Percentiles rank a stretch among this genome's conserved stretches.
Conservation (phyloP, 2,113 vertebrate species). For the Cichladusa arquata region DNA sequence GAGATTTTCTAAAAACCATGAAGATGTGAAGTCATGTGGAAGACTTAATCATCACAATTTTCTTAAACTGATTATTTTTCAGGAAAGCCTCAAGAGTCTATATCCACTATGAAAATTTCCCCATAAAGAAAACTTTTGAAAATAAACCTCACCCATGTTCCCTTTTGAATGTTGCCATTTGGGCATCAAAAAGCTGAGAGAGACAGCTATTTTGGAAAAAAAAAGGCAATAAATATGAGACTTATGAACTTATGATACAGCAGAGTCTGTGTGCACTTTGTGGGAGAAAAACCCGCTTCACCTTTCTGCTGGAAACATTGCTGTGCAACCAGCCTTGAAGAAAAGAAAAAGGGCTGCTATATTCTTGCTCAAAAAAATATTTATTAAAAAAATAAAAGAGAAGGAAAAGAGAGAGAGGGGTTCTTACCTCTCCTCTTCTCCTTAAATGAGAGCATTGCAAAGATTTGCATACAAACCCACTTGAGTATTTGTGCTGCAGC, state of each 20-base stretch:
- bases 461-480: constrained; percentile 26
- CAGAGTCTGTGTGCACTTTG: background rate
- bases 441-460: background rate
- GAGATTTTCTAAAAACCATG: background rate
- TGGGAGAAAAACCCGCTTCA: background rate
- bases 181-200: background rate
- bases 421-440: background rate
- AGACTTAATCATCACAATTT: background rate
- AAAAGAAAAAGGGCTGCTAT: background rate
- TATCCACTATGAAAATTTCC: background rate
- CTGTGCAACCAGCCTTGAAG: background rate
- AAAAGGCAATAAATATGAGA: background rate
- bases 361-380: background rate
- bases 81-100: background rate
- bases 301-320: background rate
- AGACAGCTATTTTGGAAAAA: background rate
- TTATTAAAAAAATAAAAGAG: background rate
- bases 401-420: background rate
- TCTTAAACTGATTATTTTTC: background rate
- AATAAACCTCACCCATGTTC: background rate
- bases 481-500: constrained; percentile 6
- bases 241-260: background rate
- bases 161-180: background rate
- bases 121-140: background rate
- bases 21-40: background rate